Percentiles rank a stretch among this genome's conserved stretches.
Conservation (phyloP, 2,113 vertebrate species). For the Dicaeum eximium region DNA sequence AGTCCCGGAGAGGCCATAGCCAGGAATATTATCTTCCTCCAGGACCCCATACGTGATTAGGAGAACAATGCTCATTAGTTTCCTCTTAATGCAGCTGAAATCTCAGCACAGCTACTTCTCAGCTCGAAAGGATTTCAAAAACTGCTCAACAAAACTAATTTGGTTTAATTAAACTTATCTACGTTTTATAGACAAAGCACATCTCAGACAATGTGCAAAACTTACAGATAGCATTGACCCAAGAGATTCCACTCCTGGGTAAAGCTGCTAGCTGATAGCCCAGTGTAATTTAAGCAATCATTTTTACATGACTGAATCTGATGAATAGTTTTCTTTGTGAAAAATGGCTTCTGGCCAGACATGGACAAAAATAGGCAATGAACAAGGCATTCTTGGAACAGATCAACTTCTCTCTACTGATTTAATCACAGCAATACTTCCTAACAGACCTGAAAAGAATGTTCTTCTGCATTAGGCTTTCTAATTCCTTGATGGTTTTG, state of each 20-base stretch:
- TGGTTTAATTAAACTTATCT: conserved; percentile 71
- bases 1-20: neutral
- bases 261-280: neutral
- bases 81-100: neutral
- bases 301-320: conserved; percentile 54
- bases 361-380: conserved; percentile 1
- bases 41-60: neutral
- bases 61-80: neutral
- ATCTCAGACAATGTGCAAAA: conserved; percentile 38
- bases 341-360: conserved; percentile 32
- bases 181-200: conserved; percentile 64
- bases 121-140: conserved; percentile 10
- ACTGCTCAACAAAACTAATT: conserved; percentile 65
- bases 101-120: conserved; percentile 5
- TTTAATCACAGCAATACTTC: neutral
- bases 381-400: conserved; percentile 1
- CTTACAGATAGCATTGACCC: conserved; percentile 56
- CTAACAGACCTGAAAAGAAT: conserved; percentile 1
- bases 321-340: conserved; percentile 30
- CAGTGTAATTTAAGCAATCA: conserved; percentile 36
- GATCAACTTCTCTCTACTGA: neutral
- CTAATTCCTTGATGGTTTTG: neutral
- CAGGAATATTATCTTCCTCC: neutral
- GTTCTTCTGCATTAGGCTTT: neutral
- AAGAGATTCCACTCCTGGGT: conserved; percentile 43